Base-by-base conservation (phyloP, 2,888 invertebrate species). In the Octodonta nipae region DNA sequence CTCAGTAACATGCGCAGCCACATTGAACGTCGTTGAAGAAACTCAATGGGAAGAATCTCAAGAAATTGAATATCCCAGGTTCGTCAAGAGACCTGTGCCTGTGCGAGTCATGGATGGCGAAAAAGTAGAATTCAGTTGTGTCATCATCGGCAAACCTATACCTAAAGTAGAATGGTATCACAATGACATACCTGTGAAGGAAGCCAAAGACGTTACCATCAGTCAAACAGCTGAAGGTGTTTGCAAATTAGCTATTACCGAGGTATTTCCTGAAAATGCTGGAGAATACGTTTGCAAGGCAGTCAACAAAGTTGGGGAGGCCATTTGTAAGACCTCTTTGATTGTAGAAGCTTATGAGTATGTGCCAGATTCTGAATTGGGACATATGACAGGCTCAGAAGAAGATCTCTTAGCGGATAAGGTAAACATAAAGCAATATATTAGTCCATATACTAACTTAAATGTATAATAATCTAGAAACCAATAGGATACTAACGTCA, bases 281-380 rank as follows among this genome's bases (percentile, higher is more conserved):
- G 91, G 91, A 36, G 75, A 72, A 56, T 92, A 92, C 58, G 74
- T 73, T 37, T 89, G 89, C 60, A 70, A 71, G 50, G 91, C 88
- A 30, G 67, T 70, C 32, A 92, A 91, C 64, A 73, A 77, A 50
- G 73, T 79, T 49, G 95, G 95, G 46, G 78, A 77, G 69, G 81
- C 78, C 50, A 69, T 74, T 55, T 83, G 81, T 53, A 75, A 77
- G 56, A 73, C 84, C 54, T 68, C 74, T 43, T 73, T 89, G 39
- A 67, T 75, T 50, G 81, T 89, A 47, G 87, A 88, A 78, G 89
- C 89, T 26, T 91, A 85, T 62, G 92, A 92, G 69, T 92, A 91
- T 63, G 73, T 87, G 42, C 83, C 87, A 43, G 84, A 85, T 64
- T 82, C 81, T 46, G 84, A 84, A 67, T 77, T 81, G 51, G 82